Percentiles rank a stretch among this genome's conserved stretches.
Conservation (phyloP, 2,113 vertebrate species). For the Varanus salvator region DNA sequence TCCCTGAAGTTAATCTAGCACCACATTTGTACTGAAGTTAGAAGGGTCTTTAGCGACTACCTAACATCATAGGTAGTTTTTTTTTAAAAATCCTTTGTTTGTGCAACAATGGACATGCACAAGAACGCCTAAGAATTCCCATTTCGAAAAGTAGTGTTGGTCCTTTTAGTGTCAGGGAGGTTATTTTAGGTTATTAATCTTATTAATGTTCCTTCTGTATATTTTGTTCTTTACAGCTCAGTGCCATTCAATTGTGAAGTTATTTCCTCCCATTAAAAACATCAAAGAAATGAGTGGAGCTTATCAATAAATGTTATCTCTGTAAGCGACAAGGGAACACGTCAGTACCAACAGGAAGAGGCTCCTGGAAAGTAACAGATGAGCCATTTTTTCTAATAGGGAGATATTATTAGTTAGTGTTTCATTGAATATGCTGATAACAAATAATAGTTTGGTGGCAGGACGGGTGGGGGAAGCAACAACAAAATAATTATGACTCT, state of each 20-base stretch:
- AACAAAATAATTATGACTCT: slow-evolving; percentile 29
- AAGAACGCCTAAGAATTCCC: not conserved
- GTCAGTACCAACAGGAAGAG: slow-evolving; percentile 53
- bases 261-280: slow-evolving; percentile 60
- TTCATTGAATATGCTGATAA: slow-evolving; percentile 39
- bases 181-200: slow-evolving; percentile 49
- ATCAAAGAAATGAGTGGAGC: slow-evolving; percentile 58
- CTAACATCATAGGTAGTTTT: not conserved
- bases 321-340: slow-evolving; percentile 47
- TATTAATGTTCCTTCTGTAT: slow-evolving; percentile 32
- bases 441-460: slow-evolving; percentile 13
- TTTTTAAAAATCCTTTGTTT: not conserved
- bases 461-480: not conserved
- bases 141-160: slow-evolving; percentile 41
- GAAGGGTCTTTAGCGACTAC: not conserved
- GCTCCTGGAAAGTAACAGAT: slow-evolving; percentile 22
- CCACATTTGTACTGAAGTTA: not conserved
- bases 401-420: slow-evolving; percentile 11
- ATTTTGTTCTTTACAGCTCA: slow-evolving; percentile 62
- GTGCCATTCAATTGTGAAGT: slow-evolving; percentile 55
- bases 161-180: slow-evolving; percentile 46
- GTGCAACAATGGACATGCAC: not conserved
- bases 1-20: not conserved
- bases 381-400: not conserved
- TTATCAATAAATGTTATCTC: slow-evolving; percentile 48